Base-by-base conservation (phyloP, 1,140 invertebrate genomes). In the Macrotrachela quadricornifera region DNA sequence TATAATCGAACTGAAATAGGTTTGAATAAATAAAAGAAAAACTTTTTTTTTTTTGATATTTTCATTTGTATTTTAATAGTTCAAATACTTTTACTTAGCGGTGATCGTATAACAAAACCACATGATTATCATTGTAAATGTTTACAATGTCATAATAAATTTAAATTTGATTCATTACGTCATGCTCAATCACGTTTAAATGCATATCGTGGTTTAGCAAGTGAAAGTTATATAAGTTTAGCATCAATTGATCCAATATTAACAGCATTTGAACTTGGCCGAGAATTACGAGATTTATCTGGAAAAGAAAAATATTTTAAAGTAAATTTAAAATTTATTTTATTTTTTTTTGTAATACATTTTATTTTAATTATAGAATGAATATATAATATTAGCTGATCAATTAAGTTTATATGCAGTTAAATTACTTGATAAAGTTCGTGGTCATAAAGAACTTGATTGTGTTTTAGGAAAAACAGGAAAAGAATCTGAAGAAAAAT, bases 221-320 rank as follows among this genome's bases (percentile, higher is more conserved):
- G 65, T 52, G 63, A 66, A 49, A 71, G 74, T 0, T 80, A 78
- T 59, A 76, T 81, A 49, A 77, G 77, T 37, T 72, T 79, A 54
- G 74, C 73, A 0, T 72, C 74, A 0, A 64, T 72, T 37, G 79
- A 81, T 62, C 79, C 79, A 0, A 76, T 80, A 41, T 64, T 79
- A 11, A 69, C 71, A 17, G 75, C 77, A 0, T 80, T 81, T 60
- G 62, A 71, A 52, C 64, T 80, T 17, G 70, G 72, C 0, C 54
- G 63, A 1, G 77, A 79, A 52, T 62, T 80, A n/a, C 62, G 59
- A 2, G 55, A 46, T 57, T 49, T 56, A n/a, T 40, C 54, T 16
- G 21, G 13, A 13, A 49, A 56, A n/a, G 54, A 56, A 30, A 56
- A 56, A 16, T 56, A 56, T 42, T 56, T 51, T 37, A 39, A 49